Base-by-base conservation (phyloP, 2,888 invertebrate genomes). In the Rutpela maculata region DNA sequence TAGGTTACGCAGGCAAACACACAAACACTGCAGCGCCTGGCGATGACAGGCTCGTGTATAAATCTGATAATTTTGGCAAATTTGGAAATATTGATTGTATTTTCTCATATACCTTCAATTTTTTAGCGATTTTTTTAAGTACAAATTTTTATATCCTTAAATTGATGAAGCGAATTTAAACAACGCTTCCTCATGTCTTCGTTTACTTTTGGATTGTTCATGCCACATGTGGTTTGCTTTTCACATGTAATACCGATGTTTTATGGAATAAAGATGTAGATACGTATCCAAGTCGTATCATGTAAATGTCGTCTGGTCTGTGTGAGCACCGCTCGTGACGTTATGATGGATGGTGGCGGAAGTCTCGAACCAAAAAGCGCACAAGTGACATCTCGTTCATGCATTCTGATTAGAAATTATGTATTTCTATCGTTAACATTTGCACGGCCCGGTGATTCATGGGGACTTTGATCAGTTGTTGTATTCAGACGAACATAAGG, bases 391-490 rank as follows among this genome's bases (percentile, higher is more conserved):
- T 76, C 77, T 76, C 81, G 73, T 74, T 80, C 80, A 81, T 82
- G 82, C 82, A 84, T 82, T 82, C 82, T 84, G 84, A 82, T 84
- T 84, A 76, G 84, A 80, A 85, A 85, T 83, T 83, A 82, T 82
- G 80, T 83, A 79, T 82, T 81, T 79, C 79, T 77, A 82, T 82
- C 81, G 80, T 80, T 79, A 80, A 80, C 80, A 78, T 82, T 82
- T 80, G 81, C 84, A 82, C 82, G 84, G 81, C 60, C 72, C 78
- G 62, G 76, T 84, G 84, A 85, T 84, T 85, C 84, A 85, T 83
- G 81, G 80, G 72, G 79, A 77, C 78, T 82, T 78, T 77, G 81
- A 83, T 83, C 81, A 75, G 76, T 81, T 76, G 81, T 78, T 78
- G 78, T 78, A 78, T 79, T 74, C 78, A 77, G 79, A 74, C 74